A percentile compares a stretch with the other conserved stretches of the same genome.
Conservation (phyloP, 2,113 vertebrate genomes). For the Scatophagus argus region DNA sequence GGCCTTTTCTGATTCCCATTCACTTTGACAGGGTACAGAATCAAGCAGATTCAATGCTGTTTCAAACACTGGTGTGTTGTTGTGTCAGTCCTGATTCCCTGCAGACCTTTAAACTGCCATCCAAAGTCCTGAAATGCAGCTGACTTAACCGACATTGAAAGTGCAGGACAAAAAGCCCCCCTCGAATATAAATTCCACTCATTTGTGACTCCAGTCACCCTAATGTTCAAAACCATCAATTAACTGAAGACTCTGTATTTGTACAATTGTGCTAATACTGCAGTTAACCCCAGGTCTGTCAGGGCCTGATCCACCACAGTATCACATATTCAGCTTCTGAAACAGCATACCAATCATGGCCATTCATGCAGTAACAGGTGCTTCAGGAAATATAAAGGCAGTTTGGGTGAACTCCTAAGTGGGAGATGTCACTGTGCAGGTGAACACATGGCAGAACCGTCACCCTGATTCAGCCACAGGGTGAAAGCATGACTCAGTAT, state of each 20-base stretch:
- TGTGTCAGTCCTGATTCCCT: constrained; percentile 30
- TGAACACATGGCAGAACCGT: not conserved
- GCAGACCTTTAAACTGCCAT: constrained; percentile 22
- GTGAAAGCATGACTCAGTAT: not conserved
- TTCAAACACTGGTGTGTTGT: constrained; percentile 12
- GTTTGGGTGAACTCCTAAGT: constrained; percentile 16
- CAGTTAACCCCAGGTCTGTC: constrained; percentile 8
- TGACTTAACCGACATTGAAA: not conserved
- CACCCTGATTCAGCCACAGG: not conserved
- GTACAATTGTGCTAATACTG: not conserved
- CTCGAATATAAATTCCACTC: not conserved
- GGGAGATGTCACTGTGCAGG: not conserved
- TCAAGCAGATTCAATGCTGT: constrained; percentile 19
- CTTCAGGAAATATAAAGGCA: constrained; percentile 46
- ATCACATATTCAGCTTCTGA: constrained; percentile 23
- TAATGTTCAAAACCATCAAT: not conserved
- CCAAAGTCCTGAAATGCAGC: constrained; percentile 7
- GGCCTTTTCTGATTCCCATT: constrained; percentile 4
- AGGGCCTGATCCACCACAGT: constrained; percentile 6
- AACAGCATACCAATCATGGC: constrained; percentile 3
- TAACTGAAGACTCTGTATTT: not conserved
- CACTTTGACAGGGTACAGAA: constrained; percentile 12
- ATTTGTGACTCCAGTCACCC: constrained; percentile 1
- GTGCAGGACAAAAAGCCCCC: not conserved
- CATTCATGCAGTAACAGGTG: constrained; percentile 49